These are phyloP conservation scores for Scolopax mira DNA, from an alignment of 2,113 vertebrate genomes.

Conservation along the genomic window DNA sequence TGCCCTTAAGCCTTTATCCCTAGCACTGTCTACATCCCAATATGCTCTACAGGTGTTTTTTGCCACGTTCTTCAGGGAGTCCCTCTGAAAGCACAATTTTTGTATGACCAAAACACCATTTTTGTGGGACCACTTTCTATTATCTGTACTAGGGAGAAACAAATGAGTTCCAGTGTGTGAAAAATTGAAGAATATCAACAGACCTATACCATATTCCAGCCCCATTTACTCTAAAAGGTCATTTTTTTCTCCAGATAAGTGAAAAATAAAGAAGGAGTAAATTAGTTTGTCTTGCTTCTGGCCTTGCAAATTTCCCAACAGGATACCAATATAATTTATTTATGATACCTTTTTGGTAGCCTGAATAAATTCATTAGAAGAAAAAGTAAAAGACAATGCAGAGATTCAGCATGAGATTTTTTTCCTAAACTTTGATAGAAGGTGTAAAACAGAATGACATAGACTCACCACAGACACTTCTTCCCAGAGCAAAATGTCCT, in stretches of 20 bases:
- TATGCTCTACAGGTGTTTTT: not conserved
- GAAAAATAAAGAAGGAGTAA: not conserved
- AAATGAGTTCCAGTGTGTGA: not conserved
- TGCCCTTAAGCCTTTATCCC: fast-evolving
- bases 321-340: not conserved
- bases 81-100: not conserved
- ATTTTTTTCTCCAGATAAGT: not conserved
- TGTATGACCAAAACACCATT: not conserved
- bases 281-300: not conserved
- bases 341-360: not conserved
- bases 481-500: not conserved
- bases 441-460: not conserved
- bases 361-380: not conserved
- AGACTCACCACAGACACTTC: not conserved
- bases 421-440: not conserved
- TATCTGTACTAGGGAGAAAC: not conserved
- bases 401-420: not conserved
- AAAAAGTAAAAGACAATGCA: not conserved
- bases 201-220: not conserved
- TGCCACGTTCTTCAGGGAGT: not conserved
- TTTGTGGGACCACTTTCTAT: not conserved
- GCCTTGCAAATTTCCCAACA: not conserved
- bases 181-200: not conserved
- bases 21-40: not conserved
- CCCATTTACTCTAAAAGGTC: not conserved